A percentile compares a stretch with the other conserved stretches of the same genome.
phyloP scores from a whole-genome alignment of 2,113 vertebrate genomes.

The Gallinago undulata region DNA sequence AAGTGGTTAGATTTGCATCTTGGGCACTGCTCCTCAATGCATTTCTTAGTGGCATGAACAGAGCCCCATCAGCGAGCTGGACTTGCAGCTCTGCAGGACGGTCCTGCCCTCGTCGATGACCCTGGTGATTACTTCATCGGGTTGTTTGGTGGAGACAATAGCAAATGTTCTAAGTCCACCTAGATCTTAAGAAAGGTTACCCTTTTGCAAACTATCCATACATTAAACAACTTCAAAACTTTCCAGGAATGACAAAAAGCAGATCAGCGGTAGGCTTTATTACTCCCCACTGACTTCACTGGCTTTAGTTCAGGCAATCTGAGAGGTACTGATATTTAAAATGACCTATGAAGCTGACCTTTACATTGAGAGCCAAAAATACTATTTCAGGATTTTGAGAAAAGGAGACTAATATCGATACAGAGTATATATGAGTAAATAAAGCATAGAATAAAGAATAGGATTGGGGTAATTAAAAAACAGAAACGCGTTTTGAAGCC shows the following conservation, averaged over 20 bases:
- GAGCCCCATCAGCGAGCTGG: not conserved
- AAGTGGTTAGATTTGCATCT: not conserved
- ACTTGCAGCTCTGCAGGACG: not conserved
- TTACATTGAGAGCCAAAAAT: not conserved
- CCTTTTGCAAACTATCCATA: conserved; percentile 17
- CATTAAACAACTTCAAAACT: not conserved
- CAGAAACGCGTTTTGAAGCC: not conserved
- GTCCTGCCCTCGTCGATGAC: not conserved
- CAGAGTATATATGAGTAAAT: not conserved
- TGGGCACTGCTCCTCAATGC: not conserved
- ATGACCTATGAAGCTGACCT: not conserved
- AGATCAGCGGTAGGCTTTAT: not conserved
- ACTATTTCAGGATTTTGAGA: not conserved
- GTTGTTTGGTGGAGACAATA: not conserved
- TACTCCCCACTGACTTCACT: not conserved
- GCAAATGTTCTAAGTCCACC: not conserved
- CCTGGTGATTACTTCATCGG: not conserved
- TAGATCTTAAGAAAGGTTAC: conserved; percentile 12
- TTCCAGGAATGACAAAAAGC: not conserved
- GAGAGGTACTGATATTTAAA: not conserved
- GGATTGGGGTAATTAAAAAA: not conserved
- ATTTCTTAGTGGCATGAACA: not conserved
- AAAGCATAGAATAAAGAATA: not conserved
- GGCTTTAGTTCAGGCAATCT: not conserved
- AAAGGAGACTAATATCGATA: not conserved